phyloP scores from a whole-genome alignment of 1,140 invertebrate species.

The Theocolax elegans region DNA sequence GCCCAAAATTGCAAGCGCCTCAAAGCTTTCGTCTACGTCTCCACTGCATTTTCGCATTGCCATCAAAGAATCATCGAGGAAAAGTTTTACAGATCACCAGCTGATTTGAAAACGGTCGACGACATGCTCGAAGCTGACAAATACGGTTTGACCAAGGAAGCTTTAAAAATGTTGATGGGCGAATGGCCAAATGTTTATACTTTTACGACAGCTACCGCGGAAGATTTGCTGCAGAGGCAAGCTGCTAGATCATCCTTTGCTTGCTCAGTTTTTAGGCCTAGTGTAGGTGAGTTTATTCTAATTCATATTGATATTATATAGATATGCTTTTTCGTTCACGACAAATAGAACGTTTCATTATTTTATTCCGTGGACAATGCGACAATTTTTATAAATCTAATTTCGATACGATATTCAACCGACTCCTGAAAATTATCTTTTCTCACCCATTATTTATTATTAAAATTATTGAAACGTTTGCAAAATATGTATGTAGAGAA shows the following conservation, averaged over 20 bases:
- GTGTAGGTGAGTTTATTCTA: slow-evolving; percentile 65
- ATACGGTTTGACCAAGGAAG: slow-evolving; percentile 50
- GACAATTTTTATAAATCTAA: too few relatives aligned
- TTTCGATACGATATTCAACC: too few relatives aligned
- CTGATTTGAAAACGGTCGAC: slow-evolving; percentile 62
- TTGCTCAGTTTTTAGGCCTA: slow-evolving; percentile 71
- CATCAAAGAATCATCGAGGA: slow-evolving; percentile 68
- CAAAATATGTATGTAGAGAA: too few relatives aligned
- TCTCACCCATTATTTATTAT: too few relatives aligned
- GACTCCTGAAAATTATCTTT: too few relatives aligned
- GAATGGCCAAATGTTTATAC: slow-evolving; percentile 71
- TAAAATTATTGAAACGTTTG: too few relatives aligned
- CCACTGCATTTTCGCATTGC: slow-evolving; percentile 50
- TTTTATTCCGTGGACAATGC: too few relatives aligned
- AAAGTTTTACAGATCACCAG: slow-evolving; percentile 65
- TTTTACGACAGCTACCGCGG: slow-evolving; percentile 72
- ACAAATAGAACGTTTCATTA: too few relatives aligned
- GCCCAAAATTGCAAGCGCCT: slow-evolving; percentile 71
- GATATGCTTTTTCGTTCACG: too few relatives aligned
- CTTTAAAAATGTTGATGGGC: slow-evolving; percentile 61
- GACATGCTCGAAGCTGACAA: slow-evolving; percentile 60
- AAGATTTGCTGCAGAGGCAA: slow-evolving; percentile 68
- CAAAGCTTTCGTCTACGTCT: slow-evolving; percentile 53
- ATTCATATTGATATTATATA: too few relatives aligned
- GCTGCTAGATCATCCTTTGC: slow-evolving; percentile 68